Evolutionary conservation across 2,888 invertebrate genomes (phyloP).

Genomic region (Leptothorax acervorum): DNA sequence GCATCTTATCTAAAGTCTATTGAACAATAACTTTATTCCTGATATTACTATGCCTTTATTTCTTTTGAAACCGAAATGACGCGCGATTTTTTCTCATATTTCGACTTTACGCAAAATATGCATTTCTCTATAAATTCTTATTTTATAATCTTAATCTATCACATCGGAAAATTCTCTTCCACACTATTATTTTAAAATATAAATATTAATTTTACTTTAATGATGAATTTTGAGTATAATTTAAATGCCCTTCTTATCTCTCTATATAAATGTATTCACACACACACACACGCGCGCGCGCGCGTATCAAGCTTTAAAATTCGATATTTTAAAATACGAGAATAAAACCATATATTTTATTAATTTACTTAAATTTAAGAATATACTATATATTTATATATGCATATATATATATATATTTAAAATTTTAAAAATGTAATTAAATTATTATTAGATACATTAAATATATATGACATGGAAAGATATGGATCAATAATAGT

Average conservation of each 20-base stretch:
- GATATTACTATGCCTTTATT: background rate
- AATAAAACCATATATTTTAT: too few species aligned
- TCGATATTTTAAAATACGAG: too few species aligned
- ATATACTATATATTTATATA: too few species aligned
- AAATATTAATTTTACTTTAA: background rate
- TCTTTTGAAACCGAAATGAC: background rate
- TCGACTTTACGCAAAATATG: background rate
- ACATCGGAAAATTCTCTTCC: background rate
- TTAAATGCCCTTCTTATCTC: too few species aligned
- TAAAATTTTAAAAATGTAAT: background rate
- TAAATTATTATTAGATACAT: conserved; percentile 3
- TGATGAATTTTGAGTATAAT: too few species aligned
- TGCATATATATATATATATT: too few species aligned
- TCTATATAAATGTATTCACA: too few species aligned
- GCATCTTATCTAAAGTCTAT: background rate
- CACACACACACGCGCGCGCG: too few species aligned
- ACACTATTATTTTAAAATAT: background rate
- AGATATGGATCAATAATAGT: background rate
- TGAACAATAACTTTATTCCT: background rate
- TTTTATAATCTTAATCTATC: background rate
- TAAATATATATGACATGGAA: background rate
- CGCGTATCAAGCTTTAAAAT: too few species aligned
- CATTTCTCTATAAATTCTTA: background rate
- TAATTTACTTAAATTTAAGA: too few species aligned
- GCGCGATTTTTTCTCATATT: background rate